Percentiles rank a stretch among this genome's conserved stretches.
Evolutionary conservation across 2,888 invertebrate species (phyloP).

Genomic region (Dastarcus helophoroides): DNA sequence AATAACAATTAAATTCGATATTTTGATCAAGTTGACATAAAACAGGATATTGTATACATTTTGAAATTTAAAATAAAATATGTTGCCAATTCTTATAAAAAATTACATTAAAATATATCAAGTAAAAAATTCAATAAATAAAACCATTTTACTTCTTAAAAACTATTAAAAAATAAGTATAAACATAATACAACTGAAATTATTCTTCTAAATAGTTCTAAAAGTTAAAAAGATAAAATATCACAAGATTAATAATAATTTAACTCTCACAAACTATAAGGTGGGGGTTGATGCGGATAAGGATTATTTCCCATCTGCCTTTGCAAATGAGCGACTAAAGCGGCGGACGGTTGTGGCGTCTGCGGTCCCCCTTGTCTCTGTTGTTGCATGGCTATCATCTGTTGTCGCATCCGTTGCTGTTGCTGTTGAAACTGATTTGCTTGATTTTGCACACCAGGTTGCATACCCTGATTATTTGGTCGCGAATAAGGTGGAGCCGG

Average conservation of each 20-base stretch:
- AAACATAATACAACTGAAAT: too few species aligned
- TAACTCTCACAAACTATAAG: constrained; percentile 34
- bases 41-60: too few species aligned
- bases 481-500: constrained; percentile 73
- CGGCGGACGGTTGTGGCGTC: constrained; percentile 44
- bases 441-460: constrained; percentile 28
- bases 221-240: too few species aligned
- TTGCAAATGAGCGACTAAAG: constrained; percentile 54
- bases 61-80: too few species aligned
- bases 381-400: constrained; percentile 58
- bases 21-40: too few species aligned
- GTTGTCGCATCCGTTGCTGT: constrained; percentile 56
- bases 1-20: too few species aligned
- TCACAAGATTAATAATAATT: not conserved
- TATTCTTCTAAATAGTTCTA: too few species aligned
- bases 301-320: constrained; percentile 45
- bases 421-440: constrained; percentile 48
- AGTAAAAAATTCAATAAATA: too few species aligned
- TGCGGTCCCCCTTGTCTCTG: constrained; percentile 45
- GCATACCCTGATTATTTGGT: constrained; percentile 29
- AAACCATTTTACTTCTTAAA: too few species aligned
- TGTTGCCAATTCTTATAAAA: too few species aligned
- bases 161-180: too few species aligned
- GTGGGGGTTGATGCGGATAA: constrained; percentile 48
- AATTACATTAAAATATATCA: too few species aligned